These are phyloP conservation scores for Drosophila nigrodunni DNA, from an alignment of 1,140 invertebrate genomes.

Conservation along the genomic window DNA sequence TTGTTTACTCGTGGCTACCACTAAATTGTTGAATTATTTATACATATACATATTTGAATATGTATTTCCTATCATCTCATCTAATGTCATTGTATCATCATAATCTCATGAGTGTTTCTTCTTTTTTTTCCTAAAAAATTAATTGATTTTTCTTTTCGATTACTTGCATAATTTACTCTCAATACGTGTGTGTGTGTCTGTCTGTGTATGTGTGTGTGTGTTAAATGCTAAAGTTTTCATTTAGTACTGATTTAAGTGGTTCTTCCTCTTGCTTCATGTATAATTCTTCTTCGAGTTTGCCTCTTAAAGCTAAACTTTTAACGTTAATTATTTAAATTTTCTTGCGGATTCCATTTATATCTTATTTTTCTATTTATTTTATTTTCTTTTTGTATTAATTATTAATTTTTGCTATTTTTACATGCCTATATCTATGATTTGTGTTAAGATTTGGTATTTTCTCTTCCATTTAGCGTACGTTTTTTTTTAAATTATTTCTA, in stretches of 20 bases:
- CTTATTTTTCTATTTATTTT: conserved; percentile 19
- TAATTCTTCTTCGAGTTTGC: not conserved
- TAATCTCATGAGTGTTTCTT: conserved; percentile 28
- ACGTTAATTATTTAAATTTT: conserved; percentile 46
- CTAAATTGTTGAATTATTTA: conserved; percentile 49
- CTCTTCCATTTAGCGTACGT: conserved; percentile 1
- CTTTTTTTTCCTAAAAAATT: conserved; percentile 10
- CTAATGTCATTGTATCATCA: not conserved
- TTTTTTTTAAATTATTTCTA: conserved; percentile 5
- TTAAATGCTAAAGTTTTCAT: conserved; percentile 69
- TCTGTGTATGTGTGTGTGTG: conserved; percentile 42
- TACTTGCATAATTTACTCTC: not conserved
- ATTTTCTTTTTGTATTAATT: conserved; percentile 12
- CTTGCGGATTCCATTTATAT: conserved; percentile 18
- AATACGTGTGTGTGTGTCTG: conserved; percentile 6
- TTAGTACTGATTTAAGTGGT: conserved; percentile 45
- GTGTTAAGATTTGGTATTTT: conserved; percentile 64
- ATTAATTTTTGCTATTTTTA: conserved; percentile 59
- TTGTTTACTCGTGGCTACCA: conserved; percentile 45
- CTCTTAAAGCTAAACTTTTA: conserved; percentile 21
- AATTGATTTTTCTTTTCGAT: conserved; percentile 11
- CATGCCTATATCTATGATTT: conserved; percentile 77
- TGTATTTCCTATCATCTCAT: conserved; percentile 5
- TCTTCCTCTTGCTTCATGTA: conserved; percentile 10
- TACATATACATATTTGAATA: conserved; percentile 30